Conservation (phyloP, 1,140 invertebrate genomes). For the Drosophila lacertosa region DNA sequence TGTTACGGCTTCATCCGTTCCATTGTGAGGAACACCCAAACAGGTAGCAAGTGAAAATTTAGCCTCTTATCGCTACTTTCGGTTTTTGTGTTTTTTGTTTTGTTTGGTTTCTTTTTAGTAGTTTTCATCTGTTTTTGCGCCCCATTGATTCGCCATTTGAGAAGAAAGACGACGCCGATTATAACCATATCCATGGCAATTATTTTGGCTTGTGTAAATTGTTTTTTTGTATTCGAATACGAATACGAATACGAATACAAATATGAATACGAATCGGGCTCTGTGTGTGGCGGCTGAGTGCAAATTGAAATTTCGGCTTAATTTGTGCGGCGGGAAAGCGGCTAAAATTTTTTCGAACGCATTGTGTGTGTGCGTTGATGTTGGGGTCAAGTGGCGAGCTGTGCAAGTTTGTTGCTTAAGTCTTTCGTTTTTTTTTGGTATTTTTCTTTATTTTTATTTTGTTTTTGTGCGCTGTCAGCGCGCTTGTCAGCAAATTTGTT, state of each 20-base stretch:
- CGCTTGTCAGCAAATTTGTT: conserved; percentile 78
- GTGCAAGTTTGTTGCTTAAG: conserved; percentile 73
- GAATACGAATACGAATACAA: no score
- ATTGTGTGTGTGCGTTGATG: conserved; percentile 38
- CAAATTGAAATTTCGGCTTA: conserved; percentile 70
- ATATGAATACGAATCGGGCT: no score
- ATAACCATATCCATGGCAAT: conserved; percentile 44
- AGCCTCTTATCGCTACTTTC: conserved; percentile 39
- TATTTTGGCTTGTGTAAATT: conserved; percentile 10
- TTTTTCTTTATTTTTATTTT: conserved; percentile 14
- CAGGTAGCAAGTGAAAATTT: conserved; percentile 45
- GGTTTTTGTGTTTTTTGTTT: conserved; percentile 8
- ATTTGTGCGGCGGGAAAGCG: conserved; percentile 67
- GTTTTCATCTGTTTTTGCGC: conserved; percentile 17
- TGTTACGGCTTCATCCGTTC: conserved; percentile 47
- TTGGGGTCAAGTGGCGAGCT: conserved; percentile 71
- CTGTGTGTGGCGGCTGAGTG: conserved; percentile 65
- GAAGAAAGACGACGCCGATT: conserved; percentile 45
- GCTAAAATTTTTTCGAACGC: conserved; percentile 59
- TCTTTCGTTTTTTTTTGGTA: conserved; percentile 65
- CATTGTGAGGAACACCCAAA: conserved; percentile 33
- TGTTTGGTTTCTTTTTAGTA: conserved; percentile 9
- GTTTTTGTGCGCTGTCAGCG: conserved; percentile 65
- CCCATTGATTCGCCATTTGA: conserved; percentile 49
- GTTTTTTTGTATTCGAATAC: not conserved